Evolutionary conservation across 2,888 invertebrate species (phyloP), one percentile per base, ranked within the genome.

Genomic region (Reticulitermes lucifugus): DNA sequence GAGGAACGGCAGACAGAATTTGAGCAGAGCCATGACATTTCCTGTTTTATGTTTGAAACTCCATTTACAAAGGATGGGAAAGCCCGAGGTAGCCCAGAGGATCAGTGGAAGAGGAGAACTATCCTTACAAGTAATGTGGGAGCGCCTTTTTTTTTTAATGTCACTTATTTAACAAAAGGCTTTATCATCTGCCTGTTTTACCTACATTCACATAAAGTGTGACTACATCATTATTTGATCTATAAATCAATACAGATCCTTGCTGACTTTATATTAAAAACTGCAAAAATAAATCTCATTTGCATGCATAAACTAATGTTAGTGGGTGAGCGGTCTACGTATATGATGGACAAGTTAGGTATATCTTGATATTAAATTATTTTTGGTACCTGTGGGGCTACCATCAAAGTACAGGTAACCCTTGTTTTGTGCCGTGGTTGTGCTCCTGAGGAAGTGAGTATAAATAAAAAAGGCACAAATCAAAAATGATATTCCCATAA

Each of bases 41-140:
- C 94, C 46, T 94, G 95, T 83, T 99, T 99, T 90, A 97, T 98
- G 94, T 98, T 96, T 91, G 98, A 99, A 91, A 98, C 98, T 0
- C 98, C 98, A 0, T 98, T 98, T 90, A 98, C 98, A 0, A 94
- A 95, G 89, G 96, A 96, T 87, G 97, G 96, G 1, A 95, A 95
- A 85, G 96, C 94, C 4, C 93, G 94, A 87, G 97, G 95, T 0
- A 95, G 93, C 86, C 96, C 96, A 0, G 96, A 97, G 89, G 97
- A 98, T 88, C 98, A 99, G 91, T 96, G 97, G 94, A 96, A 98
- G 89, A 92, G 98, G 88, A 93, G 98, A 88, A 98, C 98, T 0
- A 96, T 98, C 89, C 93, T 99, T 25, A 96, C 96, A 88, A 97
- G 98, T 98, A 92, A 90, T 85, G 14, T 25, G 18, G 55, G 14